A percentile compares a stretch with the other conserved stretches of the same genome.
These are phyloP conservation scores for Puntigrus tetrazona DNA, from an alignment of 2,113 vertebrate genomes.

Conservation along the genomic window DNA sequence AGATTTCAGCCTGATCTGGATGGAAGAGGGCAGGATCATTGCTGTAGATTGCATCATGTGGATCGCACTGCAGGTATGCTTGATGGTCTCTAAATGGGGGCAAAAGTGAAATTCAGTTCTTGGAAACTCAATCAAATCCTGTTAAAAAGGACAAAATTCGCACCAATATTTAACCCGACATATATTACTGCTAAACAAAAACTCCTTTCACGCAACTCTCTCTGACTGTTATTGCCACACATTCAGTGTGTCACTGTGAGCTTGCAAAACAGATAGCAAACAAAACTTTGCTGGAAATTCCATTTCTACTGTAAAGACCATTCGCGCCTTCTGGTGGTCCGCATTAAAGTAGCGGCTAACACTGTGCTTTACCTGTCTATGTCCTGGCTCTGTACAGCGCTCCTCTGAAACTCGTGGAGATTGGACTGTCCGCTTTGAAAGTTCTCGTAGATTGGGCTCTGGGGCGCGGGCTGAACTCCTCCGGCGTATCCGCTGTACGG, in stretches of 20 bases:
- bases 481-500: conserved; percentile 32
- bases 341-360: neutral
- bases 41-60: conserved; percentile 71
- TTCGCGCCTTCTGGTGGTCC: neutral
- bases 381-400: neutral
- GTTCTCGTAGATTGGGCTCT: conserved; percentile 71
- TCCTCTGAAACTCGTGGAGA: neutral
- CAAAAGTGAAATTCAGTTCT: conserved; percentile 25
- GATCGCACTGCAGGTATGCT: conserved; percentile 68
- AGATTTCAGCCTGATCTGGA: conserved; percentile 33
- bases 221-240: neutral
- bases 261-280: conserved; percentile 25
- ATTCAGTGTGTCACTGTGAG: conserved; percentile 2
- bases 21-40: conserved; percentile 64
- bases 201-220: neutral
- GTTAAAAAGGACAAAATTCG: neutral
- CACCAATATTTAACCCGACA: neutral
- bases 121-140: neutral
- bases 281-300: neutral
- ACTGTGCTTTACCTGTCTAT: conserved; percentile 51
- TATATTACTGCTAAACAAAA: neutral
- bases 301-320: neutral
- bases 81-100: conserved; percentile 50
- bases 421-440: conserved; percentile 35
- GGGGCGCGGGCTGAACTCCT: conserved; percentile 8